phyloP scores from a whole-genome alignment of 1,140 invertebrate species.

The Drosophila takahashii region DNA sequence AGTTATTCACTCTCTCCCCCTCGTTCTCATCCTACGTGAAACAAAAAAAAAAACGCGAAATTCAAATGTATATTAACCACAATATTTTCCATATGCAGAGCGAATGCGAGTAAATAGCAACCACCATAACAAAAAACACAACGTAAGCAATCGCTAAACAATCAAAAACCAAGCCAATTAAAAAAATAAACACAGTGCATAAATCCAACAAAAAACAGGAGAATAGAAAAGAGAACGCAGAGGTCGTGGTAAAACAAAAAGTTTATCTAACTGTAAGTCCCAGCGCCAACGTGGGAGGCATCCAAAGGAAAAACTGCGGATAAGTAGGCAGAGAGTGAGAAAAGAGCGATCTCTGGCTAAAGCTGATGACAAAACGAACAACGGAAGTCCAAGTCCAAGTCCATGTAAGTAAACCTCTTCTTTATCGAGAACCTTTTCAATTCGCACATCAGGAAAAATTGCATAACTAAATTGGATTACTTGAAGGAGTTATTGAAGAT shows the following conservation, averaged over 20 bases:
- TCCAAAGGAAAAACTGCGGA: slow-evolving; percentile 20
- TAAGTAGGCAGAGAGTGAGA: slow-evolving; percentile 25
- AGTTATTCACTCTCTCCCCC: slow-evolving; percentile 43
- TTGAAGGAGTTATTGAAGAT: too few species aligned
- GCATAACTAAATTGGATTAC: not conserved
- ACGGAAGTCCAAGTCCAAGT: slow-evolving; percentile 36
- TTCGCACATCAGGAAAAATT: not conserved
- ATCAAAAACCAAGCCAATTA: slow-evolving; percentile 35
- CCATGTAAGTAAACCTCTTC: slow-evolving; percentile 55
- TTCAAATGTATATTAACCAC: slow-evolving; percentile 44
- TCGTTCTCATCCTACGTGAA: slow-evolving; percentile 26
- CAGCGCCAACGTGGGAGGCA: slow-evolving; percentile 42
- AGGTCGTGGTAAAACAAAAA: slow-evolving; percentile 42
- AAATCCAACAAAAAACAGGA: slow-evolving; percentile 17
- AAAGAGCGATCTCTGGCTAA: slow-evolving; percentile 18
- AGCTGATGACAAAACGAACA: slow-evolving; percentile 46
- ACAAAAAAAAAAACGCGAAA: slow-evolving; percentile 45
- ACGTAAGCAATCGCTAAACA: slow-evolving; percentile 58
- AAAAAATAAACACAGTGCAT: slow-evolving; percentile 40
- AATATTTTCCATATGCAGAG: slow-evolving; percentile 59
- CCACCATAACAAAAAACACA: slow-evolving; percentile 42
- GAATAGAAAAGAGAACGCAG: slow-evolving; percentile 24
- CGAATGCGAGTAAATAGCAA: slow-evolving; percentile 20
- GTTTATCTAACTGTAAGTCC: slow-evolving; percentile 36
- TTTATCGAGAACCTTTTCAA: slow-evolving; percentile 6